A percentile compares a stretch with the other conserved stretches of the same genome.
These are phyloP conservation scores for Eriosoma lanigerum DNA, from an alignment of 1,140 invertebrate species.

Conservation along the genomic window DNA sequence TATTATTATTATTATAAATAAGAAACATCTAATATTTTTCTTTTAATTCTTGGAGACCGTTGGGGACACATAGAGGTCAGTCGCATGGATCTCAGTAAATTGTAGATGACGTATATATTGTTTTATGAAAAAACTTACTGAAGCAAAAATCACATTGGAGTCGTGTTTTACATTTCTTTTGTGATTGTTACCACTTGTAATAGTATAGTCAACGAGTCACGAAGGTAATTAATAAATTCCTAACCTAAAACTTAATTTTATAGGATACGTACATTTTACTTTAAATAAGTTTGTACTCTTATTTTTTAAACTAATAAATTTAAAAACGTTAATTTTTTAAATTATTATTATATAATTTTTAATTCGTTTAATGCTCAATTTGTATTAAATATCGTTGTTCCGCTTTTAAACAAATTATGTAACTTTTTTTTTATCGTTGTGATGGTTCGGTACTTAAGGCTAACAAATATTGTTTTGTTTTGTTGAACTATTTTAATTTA, in stretches of 20 bases:
- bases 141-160: constrained; percentile 10
- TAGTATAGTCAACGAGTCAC: constrained; percentile 50
- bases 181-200: constrained; percentile 51
- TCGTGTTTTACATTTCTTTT: constrained; percentile 31
- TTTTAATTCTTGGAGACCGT: not conserved
- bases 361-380: constrained; percentile 50
- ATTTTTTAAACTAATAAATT: constrained; percentile 41
- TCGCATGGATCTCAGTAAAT: constrained; percentile 45
- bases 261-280: constrained; percentile 40
- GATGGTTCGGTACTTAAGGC: constrained; percentile 51
- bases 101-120: constrained; percentile 27
- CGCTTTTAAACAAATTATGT: constrained; percentile 47
- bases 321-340: constrained; percentile 49
- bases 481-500: constrained; percentile 51
- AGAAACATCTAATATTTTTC: not conserved
- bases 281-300: constrained; percentile 17
- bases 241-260: constrained; percentile 48
- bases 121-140: constrained; percentile 29
- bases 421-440: constrained; percentile 49
- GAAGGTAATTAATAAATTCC: constrained; percentile 51
- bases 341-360: constrained; percentile 51
- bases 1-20: not conserved
- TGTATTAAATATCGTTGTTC: constrained; percentile 47
- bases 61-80: constrained; percentile 39
- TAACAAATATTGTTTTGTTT: constrained; percentile 46